These are phyloP conservation scores for Uromys caudimaculatus DNA, from an alignment of 2,797 vertebrate species.

Conservation along the genomic window DNA sequence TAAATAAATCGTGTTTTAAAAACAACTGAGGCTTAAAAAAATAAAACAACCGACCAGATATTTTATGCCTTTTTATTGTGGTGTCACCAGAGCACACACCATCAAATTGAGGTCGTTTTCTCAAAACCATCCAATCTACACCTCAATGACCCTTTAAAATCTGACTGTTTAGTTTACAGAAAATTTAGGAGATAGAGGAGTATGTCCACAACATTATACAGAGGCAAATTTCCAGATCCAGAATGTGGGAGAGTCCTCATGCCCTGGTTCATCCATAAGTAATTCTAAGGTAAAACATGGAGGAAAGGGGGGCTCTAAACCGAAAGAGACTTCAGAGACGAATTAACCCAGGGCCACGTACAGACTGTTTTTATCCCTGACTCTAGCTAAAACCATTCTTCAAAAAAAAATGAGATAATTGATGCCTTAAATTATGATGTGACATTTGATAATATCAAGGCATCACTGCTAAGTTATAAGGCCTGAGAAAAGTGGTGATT, in stretches of 20 bases:
- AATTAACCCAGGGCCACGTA: background rate
- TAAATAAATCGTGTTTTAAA: background rate
- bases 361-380: background rate
- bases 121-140: background rate
- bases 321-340: background rate
- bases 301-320: background rate
- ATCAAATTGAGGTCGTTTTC: background rate
- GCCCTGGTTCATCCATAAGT: background rate
- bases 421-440: background rate
- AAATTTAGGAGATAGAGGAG: background rate
- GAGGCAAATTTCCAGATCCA: background rate
- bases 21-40: background rate
- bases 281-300: background rate
- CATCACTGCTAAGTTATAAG: background rate
- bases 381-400: background rate
- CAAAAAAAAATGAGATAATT: background rate
- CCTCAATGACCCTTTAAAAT: background rate
- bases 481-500: background rate
- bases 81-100: background rate
- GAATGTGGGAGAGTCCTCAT: background rate
- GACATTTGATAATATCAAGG: conserved; percentile 17
- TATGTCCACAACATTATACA: background rate
- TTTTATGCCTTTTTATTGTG: background rate
- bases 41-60: background rate
- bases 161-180: background rate